phyloP scores from a whole-genome alignment of 2,888 invertebrate species.

The Chrysina gloriosa region DNA sequence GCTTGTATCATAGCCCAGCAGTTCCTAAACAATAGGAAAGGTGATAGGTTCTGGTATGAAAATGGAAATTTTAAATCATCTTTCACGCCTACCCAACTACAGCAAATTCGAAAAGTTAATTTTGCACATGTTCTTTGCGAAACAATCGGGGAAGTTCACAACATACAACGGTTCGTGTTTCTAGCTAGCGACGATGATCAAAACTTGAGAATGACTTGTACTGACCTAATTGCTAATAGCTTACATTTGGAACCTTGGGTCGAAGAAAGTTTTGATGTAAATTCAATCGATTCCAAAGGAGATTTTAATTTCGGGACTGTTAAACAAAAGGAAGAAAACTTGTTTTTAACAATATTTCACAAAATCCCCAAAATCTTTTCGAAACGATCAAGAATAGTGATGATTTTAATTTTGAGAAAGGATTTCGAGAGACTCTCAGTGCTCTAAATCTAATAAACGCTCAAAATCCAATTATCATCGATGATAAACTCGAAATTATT shows the following conservation, averaged over 20 bases:
- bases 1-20: constrained; percentile 90
- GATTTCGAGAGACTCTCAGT: constrained; percentile 11
- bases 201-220: constrained; percentile 72
- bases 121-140: constrained; percentile 80
- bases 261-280: constrained; percentile 59
- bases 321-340: neutral
- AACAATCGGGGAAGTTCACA: constrained; percentile 74
- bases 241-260: constrained; percentile 74
- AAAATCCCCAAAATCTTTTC: neutral
- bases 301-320: neutral
- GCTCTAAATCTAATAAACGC: constrained; percentile 19
- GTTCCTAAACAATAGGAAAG: constrained; percentile 81
- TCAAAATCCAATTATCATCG: constrained; percentile 33
- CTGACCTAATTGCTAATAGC: constrained; percentile 65
- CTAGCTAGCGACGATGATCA: constrained; percentile 71
- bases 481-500: constrained; percentile 35
- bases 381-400: constrained; percentile 1
- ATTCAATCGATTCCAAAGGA: neutral
- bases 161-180: constrained; percentile 78
- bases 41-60: constrained; percentile 88
- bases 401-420: constrained; percentile 21
- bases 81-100: constrained; percentile 81
- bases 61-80: constrained; percentile 79
- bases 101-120: constrained; percentile 77
- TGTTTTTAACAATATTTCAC: neutral